Percentiles rank a stretch among this genome's conserved stretches.
phyloP scores from a whole-genome alignment of 2,888 invertebrate genomes.

The Embidobia sp. region DNA sequence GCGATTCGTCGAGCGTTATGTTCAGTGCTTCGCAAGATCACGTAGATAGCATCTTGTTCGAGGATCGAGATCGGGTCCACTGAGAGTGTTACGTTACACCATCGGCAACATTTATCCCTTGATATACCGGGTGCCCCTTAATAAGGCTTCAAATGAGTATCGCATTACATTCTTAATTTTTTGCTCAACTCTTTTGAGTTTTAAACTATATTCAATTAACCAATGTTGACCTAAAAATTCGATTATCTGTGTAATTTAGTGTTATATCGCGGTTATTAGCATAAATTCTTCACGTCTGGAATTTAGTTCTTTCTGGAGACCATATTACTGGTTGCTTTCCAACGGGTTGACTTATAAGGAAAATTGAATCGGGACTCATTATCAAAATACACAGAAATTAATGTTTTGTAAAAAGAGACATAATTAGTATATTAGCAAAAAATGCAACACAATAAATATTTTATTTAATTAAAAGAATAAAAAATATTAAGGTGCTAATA shows the following conservation, averaged over 20 bases:
- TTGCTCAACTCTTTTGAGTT: background rate
- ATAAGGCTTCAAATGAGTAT: constrained; percentile 77
- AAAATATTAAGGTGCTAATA: too few species aligned
- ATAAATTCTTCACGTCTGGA: constrained; percentile 4
- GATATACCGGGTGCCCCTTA: constrained; percentile 78
- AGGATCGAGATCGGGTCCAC: constrained; percentile 76
- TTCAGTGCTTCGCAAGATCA: constrained; percentile 62
- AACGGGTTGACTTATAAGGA: too few species aligned
- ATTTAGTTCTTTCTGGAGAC: background rate
- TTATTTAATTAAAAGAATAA: too few species aligned
- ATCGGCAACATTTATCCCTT: constrained; percentile 77
- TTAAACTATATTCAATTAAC: constrained; percentile 40
- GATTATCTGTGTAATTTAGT: constrained; percentile 44
- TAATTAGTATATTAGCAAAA: too few species aligned
- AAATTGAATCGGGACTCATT: too few species aligned
- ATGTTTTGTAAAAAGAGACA: too few species aligned
- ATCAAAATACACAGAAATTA: too few species aligned
- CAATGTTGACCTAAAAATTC: constrained; percentile 35
- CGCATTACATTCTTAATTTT: constrained; percentile 69
- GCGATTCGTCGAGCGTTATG: constrained; percentile 35
- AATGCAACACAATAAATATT: too few species aligned
- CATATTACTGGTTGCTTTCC: too few species aligned
- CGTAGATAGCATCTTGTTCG: constrained; percentile 77
- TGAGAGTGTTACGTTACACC: constrained; percentile 78
- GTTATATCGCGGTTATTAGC: constrained; percentile 27